Evolutionary conservation across 1,140 invertebrate species (phyloP).

Genomic region (Argopecten irradians): DNA sequence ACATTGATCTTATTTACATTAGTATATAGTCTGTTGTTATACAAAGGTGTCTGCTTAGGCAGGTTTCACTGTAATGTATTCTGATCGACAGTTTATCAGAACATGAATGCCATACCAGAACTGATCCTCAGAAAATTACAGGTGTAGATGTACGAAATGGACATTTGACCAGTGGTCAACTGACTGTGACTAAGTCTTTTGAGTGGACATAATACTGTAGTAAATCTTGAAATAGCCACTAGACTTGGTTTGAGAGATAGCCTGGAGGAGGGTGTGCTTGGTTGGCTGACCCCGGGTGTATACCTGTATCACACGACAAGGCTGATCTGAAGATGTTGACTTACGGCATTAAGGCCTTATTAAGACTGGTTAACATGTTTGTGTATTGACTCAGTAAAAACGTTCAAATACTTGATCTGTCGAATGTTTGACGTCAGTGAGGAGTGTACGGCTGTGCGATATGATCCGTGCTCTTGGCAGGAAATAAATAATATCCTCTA

Average conservation of each 20-base stretch:
- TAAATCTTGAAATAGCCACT: slow-evolving; percentile 6
- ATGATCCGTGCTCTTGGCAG: background rate
- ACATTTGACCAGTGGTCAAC: background rate
- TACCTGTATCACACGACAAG: background rate
- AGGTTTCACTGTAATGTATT: background rate
- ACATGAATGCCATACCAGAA: background rate
- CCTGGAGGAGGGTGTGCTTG: background rate
- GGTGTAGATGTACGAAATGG: background rate
- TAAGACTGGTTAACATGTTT: slow-evolving; percentile 21
- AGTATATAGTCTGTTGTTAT: too few species aligned
- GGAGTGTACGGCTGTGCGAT: background rate
- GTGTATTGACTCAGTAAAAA: slow-evolving; percentile 14
- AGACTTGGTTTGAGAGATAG: background rate
- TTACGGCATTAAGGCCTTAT: background rate
- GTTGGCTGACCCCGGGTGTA: background rate
- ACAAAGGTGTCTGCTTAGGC: background rate
- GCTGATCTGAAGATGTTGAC: background rate
- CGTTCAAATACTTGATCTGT: slow-evolving; percentile 5
- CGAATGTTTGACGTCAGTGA: background rate
- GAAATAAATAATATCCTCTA: background rate
- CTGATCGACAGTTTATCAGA: background rate
- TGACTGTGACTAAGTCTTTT: background rate
- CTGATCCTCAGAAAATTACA: background rate
- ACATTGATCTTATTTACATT: too few species aligned
- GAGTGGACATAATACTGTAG: background rate